A percentile compares a stretch with the other conserved stretches of the same genome.
Evolutionary conservation across 2,888 invertebrate species (phyloP).

Genomic region (Amphimallon solstitiale): DNA sequence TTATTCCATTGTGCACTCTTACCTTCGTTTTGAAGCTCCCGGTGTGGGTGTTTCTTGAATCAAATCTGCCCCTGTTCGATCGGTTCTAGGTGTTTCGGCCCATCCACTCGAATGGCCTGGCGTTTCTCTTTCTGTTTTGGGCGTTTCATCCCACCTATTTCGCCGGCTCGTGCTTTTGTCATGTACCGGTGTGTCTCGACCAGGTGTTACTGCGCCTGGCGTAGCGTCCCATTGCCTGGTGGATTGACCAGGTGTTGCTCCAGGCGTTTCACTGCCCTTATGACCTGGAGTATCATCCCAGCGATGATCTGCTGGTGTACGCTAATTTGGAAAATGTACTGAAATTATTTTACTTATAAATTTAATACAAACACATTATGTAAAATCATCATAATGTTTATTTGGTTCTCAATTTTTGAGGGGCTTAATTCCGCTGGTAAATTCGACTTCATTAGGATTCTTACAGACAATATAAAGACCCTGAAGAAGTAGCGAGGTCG

Average conservation of each 20-base stretch:
- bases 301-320: conserved; percentile 80
- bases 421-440: too few species aligned
- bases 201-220: conserved; percentile 90
- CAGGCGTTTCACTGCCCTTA: conserved; percentile 82
- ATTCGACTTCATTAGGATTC: too few species aligned
- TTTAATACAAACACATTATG: too few species aligned
- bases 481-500: too few species aligned
- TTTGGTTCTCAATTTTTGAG: too few species aligned
- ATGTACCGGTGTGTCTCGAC: conserved; percentile 77
- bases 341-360: too few species aligned
- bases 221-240: conserved; percentile 97
- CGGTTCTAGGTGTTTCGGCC: conserved; percentile 98
- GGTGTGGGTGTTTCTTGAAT: conserved; percentile 92
- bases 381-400: too few species aligned
- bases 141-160: conserved; percentile 99
- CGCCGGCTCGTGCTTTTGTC: conserved; percentile 79
- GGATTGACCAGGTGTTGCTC: conserved; percentile 89
- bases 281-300: conserved; percentile 98
- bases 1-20: neutral
- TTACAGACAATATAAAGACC: too few species aligned
- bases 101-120: conserved; percentile 93
- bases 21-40: conserved; percentile 90
- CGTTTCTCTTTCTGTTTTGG: conserved; percentile 96
- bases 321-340: conserved; percentile 62
- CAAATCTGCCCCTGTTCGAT: conserved; percentile 75